These are phyloP conservation scores for Caenorhabditis latens DNA, from an alignment of 1,140 invertebrate genomes.

Conservation along the genomic window DNA sequence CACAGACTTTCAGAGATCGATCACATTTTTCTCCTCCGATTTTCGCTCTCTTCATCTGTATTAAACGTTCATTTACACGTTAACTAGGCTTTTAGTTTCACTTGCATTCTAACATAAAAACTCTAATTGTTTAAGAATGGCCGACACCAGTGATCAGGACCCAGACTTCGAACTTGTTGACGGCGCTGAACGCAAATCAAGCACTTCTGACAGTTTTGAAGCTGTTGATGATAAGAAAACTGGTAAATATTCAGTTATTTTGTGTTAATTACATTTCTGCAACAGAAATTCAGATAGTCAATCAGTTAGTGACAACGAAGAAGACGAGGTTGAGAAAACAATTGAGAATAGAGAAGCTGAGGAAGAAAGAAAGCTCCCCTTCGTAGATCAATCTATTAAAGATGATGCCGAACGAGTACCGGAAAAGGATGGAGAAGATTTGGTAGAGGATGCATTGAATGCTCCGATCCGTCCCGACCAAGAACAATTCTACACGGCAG, in stretches of 20 bases:
- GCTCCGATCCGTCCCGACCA: slow-evolving; percentile 55
- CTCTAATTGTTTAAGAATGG: background rate
- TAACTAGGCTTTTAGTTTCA: no score
- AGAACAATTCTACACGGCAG: slow-evolving; percentile 62
- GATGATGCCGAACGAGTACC: background rate
- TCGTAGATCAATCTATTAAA: slow-evolving; percentile 46
- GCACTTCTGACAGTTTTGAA: slow-evolving; percentile 37
- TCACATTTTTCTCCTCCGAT: slow-evolving; percentile 2
- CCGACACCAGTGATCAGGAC: slow-evolving; percentile 7
- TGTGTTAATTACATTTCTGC: background rate
- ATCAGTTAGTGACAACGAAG: slow-evolving; percentile 41
- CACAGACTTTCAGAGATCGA: slow-evolving; percentile 8
- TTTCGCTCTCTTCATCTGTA: background rate
- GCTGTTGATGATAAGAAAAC: slow-evolving; percentile 43
- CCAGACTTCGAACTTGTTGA: background rate
- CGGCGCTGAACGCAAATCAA: slow-evolving; percentile 19
- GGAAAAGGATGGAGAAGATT: slow-evolving; percentile 45
- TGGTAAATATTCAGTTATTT: background rate
- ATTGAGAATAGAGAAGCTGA: background rate
- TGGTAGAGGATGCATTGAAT: slow-evolving; percentile 40
- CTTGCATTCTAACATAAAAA: no score
- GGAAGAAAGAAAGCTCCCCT: background rate
- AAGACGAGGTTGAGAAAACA: slow-evolving; percentile 1
- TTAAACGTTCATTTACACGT: background rate
- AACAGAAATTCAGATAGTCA: slow-evolving; percentile 29